A percentile compares a stretch with the other conserved stretches of the same genome.
phyloP scores from a whole-genome alignment of 2,888 invertebrate genomes.

The Drosophila borborema region DNA sequence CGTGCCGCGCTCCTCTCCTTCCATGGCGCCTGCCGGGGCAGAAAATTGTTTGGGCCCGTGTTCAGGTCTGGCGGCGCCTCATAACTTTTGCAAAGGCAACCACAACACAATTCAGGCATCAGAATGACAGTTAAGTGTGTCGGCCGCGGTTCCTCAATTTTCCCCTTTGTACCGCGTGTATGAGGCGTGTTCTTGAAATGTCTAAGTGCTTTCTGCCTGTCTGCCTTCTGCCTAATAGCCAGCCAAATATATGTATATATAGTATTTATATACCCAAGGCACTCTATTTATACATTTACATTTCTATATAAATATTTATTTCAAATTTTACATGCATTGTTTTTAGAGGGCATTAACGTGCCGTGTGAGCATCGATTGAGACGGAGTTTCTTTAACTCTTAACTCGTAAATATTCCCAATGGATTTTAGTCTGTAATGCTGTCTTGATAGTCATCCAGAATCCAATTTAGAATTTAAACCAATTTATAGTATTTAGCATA shows the following conservation, averaged over 20 bases:
- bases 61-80: constrained; percentile 54
- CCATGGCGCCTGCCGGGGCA: neutral
- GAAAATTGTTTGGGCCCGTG: constrained; percentile 44
- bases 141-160: constrained; percentile 13
- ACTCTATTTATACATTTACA: neutral
- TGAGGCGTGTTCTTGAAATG: neutral
- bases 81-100: constrained; percentile 52
- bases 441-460: neutral
- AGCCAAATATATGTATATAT: neutral
- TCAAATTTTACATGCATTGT: neutral
- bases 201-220: constrained; percentile 6
- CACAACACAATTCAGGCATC: constrained; percentile 12
- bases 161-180: constrained; percentile 1
- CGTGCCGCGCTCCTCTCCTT: neutral
- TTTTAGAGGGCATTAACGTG: neutral
- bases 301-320: neutral
- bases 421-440: neutral
- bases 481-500: neutral
- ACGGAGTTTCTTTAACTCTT: neutral
- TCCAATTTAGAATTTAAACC: too few species aligned
- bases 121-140: constrained; percentile 36
- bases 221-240: neutral
- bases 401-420: neutral
- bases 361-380: neutral
- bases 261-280: neutral